These are phyloP conservation scores for Trichopoda pennipes DNA, from an alignment of 2,888 invertebrate species.

Conservation along the genomic window DNA sequence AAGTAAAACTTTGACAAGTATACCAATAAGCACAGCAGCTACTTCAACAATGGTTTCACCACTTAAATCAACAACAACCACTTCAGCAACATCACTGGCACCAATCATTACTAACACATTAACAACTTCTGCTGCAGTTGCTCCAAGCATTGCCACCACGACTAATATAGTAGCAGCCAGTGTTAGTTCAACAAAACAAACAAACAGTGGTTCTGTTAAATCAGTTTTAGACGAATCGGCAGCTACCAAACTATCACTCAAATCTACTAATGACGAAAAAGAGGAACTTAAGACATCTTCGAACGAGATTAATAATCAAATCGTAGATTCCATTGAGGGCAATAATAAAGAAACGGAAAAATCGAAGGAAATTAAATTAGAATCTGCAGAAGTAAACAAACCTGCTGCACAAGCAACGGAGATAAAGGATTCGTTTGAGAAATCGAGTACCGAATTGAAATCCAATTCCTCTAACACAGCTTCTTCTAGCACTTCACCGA, in stretches of 20 bases:
- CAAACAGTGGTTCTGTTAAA: conserved; percentile 11
- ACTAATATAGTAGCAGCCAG: conserved; percentile 32
- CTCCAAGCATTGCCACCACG: conserved; percentile 11
- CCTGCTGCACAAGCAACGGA: background rate
- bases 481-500: background rate
- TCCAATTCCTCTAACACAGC: conserved; percentile 8
- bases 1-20: conserved; percentile 42
- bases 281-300: conserved; percentile 37
- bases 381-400: background rate
- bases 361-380: conserved; percentile 23
- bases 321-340: background rate
- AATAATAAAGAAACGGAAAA: conserved; percentile 21
- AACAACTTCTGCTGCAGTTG: conserved; percentile 43
- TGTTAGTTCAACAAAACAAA: conserved; percentile 24
- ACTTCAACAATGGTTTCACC: conserved; percentile 28
- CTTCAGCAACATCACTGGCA: conserved; percentile 32
- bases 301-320: conserved; percentile 25
- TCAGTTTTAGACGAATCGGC: conserved; percentile 13
- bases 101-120: conserved; percentile 23
- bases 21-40: conserved; percentile 23
- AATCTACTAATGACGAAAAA: conserved; percentile 41
- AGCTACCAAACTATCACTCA: conserved; percentile 34
- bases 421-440: conserved; percentile 16
- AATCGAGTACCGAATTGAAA: conserved; percentile 39
- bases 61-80: conserved; percentile 46